phyloP scores from a whole-genome alignment of 2,888 invertebrate genomes.

The Cephus pygmeus region DNA sequence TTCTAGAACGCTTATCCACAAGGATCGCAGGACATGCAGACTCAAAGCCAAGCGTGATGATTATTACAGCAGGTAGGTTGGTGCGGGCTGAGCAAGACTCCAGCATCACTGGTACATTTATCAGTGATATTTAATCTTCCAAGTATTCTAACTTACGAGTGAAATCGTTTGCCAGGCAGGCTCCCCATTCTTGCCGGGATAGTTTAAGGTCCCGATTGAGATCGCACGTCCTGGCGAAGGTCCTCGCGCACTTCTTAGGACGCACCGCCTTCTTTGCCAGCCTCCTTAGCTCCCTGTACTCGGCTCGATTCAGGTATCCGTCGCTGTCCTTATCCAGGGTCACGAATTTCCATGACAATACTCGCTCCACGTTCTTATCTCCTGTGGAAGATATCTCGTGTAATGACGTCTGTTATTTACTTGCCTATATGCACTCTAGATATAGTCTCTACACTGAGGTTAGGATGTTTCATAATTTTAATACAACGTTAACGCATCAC shows the following conservation, averaged over 20 bases:
- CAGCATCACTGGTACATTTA: not conserved
- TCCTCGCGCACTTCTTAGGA: constrained; percentile 89
- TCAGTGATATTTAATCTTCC: not conserved
- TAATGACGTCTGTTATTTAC: not conserved
- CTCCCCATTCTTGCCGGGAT: constrained; percentile 84
- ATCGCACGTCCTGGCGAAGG: constrained; percentile 90
- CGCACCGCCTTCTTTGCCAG: constrained; percentile 89
- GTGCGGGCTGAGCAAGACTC: not conserved
- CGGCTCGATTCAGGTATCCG: constrained; percentile 80
- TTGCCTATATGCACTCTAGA: not conserved
- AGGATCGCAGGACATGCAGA: not conserved
- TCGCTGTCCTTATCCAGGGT: constrained; percentile 85
- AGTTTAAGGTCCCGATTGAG: constrained; percentile 83
- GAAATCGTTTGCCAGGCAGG: constrained; percentile 85
- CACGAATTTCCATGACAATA: constrained; percentile 91
- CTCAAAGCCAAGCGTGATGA: not conserved
- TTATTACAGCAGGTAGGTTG: not conserved
- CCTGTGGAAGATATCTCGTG: constrained; percentile 35
- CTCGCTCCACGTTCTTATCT: constrained; percentile 64
- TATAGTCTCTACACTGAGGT: not conserved
- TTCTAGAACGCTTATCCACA: not conserved
- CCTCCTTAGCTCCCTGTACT: constrained; percentile 83
- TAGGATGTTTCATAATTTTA: not conserved
- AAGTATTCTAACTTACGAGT: constrained; percentile 77
- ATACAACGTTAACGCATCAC: not conserved